Evolutionary conservation across 1,140 invertebrate genomes (phyloP), one percentile per base, ranked within the genome.

Genomic region (Pomacea maculata): DNA sequence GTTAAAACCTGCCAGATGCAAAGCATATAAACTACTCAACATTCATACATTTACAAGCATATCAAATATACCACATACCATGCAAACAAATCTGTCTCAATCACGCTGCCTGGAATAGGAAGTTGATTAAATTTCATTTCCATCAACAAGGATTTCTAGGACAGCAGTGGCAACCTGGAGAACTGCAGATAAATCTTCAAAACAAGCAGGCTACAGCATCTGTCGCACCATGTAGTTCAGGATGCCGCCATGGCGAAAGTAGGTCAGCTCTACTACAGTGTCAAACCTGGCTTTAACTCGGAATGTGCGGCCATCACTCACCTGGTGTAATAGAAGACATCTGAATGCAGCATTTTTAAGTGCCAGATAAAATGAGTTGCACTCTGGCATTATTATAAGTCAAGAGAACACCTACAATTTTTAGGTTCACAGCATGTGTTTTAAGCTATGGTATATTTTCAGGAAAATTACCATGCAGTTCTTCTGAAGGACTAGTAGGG

Each of bases 241-340:
- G 86, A 99, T 99, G 17, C 98, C 98, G 64, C 98, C 98, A 86
- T 99, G 93, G 85, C 93, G 94, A 92, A 95, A 99, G 90, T 99
- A 99, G 0, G 95, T 94, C n/a, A 99, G 91, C 90, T 99, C 98
- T 0, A 99, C 97, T 91, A 99, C 98, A 0, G 98, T 99, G 88
- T 99, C 98, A 89, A 99, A 99, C 34, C 98, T 93, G 0, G 95
- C 92, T 29, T 95, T 92, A 0, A 95, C 95, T 82, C 96, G 91
- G 90, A 98, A 98, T 29, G 87, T 91, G 79, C 92, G 92, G 0
- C 94, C 95, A 86, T 87, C 84, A 71, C 74, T 84, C 61, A 89
- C 21, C 90, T 91, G 84, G 63, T 82, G 83, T 77, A 78, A 25
- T 77, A 78, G 79, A 65, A 82, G 76, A 82, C 83, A 52, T 84